Evolutionary conservation across 2,113 vertebrate species (phyloP).

Genomic region (Sebastes schlegelii): DNA sequence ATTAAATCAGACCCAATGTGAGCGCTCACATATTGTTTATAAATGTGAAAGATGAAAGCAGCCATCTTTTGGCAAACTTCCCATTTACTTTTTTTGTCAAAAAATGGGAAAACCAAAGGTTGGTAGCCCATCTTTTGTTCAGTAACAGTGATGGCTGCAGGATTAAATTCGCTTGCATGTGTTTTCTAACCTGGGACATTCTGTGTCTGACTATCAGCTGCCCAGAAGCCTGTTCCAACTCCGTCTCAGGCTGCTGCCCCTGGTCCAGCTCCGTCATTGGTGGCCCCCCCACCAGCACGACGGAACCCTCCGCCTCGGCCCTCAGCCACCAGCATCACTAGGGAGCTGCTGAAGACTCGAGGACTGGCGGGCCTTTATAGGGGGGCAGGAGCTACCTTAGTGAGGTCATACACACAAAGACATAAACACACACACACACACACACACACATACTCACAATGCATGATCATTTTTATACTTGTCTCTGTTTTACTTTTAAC

Average conservation of each 20-base stretch:
- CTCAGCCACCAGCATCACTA: constrained; percentile 82
- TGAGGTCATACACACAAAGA: constrained; percentile 83
- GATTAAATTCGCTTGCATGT: background rate
- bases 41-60: too few species aligned
- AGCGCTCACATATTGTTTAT: background rate
- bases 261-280: constrained; percentile 56
- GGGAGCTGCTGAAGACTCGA: constrained; percentile 82
- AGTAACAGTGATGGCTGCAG: background rate
- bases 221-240: constrained; percentile 69
- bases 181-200: constrained; percentile 30
- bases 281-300: constrained; percentile 20
- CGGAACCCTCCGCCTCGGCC: constrained; percentile 51
- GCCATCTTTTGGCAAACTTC: background rate
- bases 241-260: constrained; percentile 63
- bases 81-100: background rate
- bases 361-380: constrained; percentile 86
- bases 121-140: background rate
- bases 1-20: background rate
- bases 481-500: background rate
- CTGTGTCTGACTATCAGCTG: constrained; percentile 68
- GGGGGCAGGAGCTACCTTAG: constrained; percentile 86
- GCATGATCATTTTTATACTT: background rate
- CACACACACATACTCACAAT: background rate
- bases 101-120: background rate
- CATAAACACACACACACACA: constrained; percentile 2